Evolutionary conservation across 2,888 invertebrate genomes (phyloP).

Genomic region (Drosophila cognata): DNA sequence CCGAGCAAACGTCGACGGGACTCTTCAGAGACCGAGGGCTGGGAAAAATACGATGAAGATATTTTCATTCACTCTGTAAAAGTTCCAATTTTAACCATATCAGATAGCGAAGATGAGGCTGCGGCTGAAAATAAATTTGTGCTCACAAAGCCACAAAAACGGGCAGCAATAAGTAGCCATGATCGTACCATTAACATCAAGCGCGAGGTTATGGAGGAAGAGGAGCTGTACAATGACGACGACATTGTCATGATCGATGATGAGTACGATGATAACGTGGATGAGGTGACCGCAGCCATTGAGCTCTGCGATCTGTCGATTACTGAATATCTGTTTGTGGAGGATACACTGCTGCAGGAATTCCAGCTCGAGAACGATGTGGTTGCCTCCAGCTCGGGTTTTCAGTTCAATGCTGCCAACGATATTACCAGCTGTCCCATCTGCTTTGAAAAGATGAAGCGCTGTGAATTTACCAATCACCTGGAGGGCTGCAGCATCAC

Average conservation of each 20-base stretch:
- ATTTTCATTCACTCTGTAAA: too few relatives aligned
- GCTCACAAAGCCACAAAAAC: too few relatives aligned
- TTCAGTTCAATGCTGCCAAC: constrained; percentile 61
- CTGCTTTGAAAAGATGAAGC: constrained; percentile 82
- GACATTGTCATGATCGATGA: constrained; percentile 83
- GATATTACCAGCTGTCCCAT: constrained; percentile 84
- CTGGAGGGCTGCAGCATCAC: constrained; percentile 83
- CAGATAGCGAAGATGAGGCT: too few relatives aligned
- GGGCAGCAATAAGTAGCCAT: too few relatives aligned
- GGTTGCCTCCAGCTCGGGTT: constrained; percentile 66
- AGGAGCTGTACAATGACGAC: constrained; percentile 55
- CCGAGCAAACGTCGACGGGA: too few relatives aligned
- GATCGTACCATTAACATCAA: too few relatives aligned
- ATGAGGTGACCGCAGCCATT: constrained; percentile 43
- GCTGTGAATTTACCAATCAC: constrained; percentile 79
- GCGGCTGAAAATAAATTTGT: too few relatives aligned
- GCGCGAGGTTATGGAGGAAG: constrained; percentile 82
- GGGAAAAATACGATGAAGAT: too few relatives aligned
- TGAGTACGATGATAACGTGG: constrained; percentile 58
- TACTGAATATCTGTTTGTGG: constrained; percentile 83
- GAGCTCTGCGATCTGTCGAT: constrained; percentile 81
- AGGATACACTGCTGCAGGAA: constrained; percentile 78
- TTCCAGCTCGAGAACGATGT: constrained; percentile 82
- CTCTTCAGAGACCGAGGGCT: too few relatives aligned
- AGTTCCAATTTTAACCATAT: too few relatives aligned